Conservation (phyloP, 2,888 invertebrate species). For the Cryptophagus acutangulus region DNA sequence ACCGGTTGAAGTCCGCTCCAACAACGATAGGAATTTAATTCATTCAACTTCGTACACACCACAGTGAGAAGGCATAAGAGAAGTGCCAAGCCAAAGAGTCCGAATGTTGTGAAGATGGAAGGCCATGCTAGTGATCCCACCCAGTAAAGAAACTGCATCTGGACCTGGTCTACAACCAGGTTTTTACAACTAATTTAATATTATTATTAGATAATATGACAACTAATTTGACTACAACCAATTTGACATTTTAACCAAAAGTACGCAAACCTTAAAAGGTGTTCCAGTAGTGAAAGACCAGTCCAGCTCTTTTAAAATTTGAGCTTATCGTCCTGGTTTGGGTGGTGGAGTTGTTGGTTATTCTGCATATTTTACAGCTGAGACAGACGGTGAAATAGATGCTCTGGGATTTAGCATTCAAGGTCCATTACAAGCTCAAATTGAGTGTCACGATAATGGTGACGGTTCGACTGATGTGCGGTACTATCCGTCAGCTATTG, state of each 20-base stretch:
- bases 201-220: no score
- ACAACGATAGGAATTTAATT: conserved; percentile 77
- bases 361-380: conserved; percentile 81
- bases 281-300: conserved; percentile 75
- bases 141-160: conserved; percentile 69
- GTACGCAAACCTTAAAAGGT: conserved; percentile 56
- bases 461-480: conserved; percentile 82
- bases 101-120: conserved; percentile 59
- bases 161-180: conserved; percentile 77
- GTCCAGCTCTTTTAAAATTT: conserved; percentile 67
- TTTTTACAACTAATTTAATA: no score
- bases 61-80: conserved; percentile 66
- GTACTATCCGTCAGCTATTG: conserved; percentile 74
- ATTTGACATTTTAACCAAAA: conserved; percentile 77
- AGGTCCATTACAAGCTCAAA: conserved; percentile 80
- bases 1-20: conserved; percentile 72
- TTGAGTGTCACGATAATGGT: conserved; percentile 80
- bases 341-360: conserved; percentile 75
- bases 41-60: conserved; percentile 78
- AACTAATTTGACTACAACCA: conserved; percentile 69
- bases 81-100: conserved; percentile 79
- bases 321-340: conserved; percentile 82
- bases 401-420: conserved; percentile 75
- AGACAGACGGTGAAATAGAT: conserved; percentile 85
- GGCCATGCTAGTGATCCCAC: conserved; percentile 75